Percentiles rank a stretch among this genome's conserved stretches.
Evolutionary conservation across 2,113 vertebrate species (phyloP).

Genomic region (Phainopepla nitens): DNA sequence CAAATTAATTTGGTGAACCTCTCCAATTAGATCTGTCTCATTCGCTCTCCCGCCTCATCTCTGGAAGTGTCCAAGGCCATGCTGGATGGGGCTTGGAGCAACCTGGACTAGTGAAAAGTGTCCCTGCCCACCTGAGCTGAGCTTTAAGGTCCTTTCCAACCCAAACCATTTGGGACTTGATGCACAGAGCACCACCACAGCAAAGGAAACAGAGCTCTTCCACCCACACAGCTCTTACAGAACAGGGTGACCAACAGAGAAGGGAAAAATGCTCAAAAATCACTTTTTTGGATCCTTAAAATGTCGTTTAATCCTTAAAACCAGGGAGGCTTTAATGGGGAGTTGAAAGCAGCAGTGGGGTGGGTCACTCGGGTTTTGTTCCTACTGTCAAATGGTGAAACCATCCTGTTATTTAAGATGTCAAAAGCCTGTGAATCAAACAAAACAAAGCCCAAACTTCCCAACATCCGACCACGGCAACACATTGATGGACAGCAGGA

Average conservation of each 20-base stretch:
- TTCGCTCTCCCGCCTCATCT: not conserved
- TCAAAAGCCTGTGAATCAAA: not conserved
- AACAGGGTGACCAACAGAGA: not conserved
- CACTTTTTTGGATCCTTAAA: not conserved
- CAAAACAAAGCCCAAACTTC: not conserved
- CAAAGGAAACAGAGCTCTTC: not conserved
- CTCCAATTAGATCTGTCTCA: accelerated
- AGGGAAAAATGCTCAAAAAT: not conserved
- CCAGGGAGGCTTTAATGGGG: not conserved
- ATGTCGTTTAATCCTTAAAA: not conserved
- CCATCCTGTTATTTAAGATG: not conserved
- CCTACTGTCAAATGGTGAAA: not conserved
- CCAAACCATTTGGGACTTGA: not conserved
- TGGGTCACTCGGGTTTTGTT: not conserved
- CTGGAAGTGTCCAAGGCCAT: not conserved
- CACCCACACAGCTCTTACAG: not conserved
- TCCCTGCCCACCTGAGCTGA: not conserved
- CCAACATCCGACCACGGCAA: not conserved
- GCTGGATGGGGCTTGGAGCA: not conserved
- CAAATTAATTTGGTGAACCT: not conserved
- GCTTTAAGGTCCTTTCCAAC: not conserved
- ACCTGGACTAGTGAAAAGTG: not conserved
- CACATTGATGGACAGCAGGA: not conserved
- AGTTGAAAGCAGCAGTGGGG: not conserved
- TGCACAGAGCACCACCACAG: not conserved